Evolutionary conservation across 2,888 invertebrate species (phyloP).

Genomic region (Hermaeophaga mercurialis): DNA sequence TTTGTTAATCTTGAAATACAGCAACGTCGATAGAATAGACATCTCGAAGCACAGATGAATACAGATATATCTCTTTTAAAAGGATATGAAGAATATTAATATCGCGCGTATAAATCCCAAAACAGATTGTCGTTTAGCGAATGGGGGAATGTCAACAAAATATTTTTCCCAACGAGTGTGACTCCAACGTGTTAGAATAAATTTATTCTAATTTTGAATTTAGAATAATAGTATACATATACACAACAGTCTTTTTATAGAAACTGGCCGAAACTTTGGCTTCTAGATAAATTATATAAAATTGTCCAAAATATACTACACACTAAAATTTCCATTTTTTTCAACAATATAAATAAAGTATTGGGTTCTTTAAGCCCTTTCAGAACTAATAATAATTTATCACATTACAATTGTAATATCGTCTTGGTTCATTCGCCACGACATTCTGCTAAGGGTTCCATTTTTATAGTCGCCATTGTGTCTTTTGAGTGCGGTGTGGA

Average conservation of each 20-base stretch:
- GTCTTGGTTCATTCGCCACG: slow-evolving; percentile 67
- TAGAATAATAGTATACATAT: slow-evolving; percentile 63
- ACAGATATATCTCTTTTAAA: slow-evolving; percentile 16
- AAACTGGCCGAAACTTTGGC: slow-evolving; percentile 68
- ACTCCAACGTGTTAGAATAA: slow-evolving; percentile 34
- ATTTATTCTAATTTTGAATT: slow-evolving; percentile 57
- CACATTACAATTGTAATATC: slow-evolving; percentile 57
- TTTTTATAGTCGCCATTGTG: slow-evolving; percentile 69
- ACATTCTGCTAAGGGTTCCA: slow-evolving; percentile 72
- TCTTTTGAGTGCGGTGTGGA: slow-evolving; percentile 57
- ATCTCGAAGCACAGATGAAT: slow-evolving; percentile 26
- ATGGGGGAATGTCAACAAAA: slow-evolving; percentile 50
- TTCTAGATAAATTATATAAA: slow-evolving; percentile 56
- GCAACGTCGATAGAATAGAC: slow-evolving; percentile 36
- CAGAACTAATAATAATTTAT: slow-evolving; percentile 55
- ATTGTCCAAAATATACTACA: slow-evolving; percentile 55
- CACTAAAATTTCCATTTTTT: slow-evolving; percentile 52
- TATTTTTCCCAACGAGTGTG: slow-evolving; percentile 47
- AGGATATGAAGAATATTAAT: slow-evolving; percentile 34
- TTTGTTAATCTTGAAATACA: too few relatives aligned
- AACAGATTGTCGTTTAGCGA: slow-evolving; percentile 54
- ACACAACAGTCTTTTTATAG: slow-evolving; percentile 68
- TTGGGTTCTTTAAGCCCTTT: slow-evolving; percentile 33
- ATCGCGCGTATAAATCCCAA: slow-evolving; percentile 30
- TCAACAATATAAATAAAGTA: slow-evolving; percentile 39